These are phyloP conservation scores for Hypsibius dujardini DNA, from an alignment of 1,140 invertebrate species.

Conservation along the genomic window DNA sequence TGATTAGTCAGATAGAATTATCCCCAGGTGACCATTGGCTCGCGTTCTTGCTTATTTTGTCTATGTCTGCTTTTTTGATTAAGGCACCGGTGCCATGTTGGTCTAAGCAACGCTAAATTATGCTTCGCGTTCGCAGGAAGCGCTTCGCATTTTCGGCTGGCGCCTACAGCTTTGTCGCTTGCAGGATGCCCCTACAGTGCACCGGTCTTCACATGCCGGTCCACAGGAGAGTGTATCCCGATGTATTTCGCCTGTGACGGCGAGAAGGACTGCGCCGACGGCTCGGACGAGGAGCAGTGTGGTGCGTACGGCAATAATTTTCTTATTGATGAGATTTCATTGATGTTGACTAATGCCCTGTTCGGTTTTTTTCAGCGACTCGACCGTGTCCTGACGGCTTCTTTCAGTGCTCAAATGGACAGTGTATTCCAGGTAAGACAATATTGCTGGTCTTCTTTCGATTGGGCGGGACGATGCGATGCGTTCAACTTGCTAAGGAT, in stretches of 20 bases:
- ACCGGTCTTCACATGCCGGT: background rate
- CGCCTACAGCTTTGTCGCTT: background rate
- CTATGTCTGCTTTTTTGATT: no score
- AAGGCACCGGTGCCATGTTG: no score
- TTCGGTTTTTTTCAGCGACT: background rate
- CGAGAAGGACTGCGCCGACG: conserved; percentile 50
- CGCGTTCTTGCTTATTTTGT: no score
- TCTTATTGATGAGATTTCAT: background rate
- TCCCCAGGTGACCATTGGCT: no score
- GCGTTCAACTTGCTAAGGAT: no score
- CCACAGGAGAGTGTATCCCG: conserved; percentile 50
- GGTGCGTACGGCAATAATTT: conserved; percentile 20
- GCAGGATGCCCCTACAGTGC: conserved; percentile 15
- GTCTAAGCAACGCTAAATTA: no score
- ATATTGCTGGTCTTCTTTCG: no score
- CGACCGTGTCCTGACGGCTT: background rate
- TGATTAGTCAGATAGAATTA: no score
- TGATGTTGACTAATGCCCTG: no score
- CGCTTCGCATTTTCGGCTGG: background rate
- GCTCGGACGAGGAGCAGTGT: conserved; percentile 32
- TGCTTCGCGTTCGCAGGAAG: background rate
- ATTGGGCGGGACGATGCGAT: no score
- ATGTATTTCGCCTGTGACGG: conserved; percentile 64
- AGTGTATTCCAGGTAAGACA: background rate
- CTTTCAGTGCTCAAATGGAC: conserved; percentile 14